Base-by-base conservation (phyloP, 1,140 invertebrate species). In the Drosophila lini region DNA sequence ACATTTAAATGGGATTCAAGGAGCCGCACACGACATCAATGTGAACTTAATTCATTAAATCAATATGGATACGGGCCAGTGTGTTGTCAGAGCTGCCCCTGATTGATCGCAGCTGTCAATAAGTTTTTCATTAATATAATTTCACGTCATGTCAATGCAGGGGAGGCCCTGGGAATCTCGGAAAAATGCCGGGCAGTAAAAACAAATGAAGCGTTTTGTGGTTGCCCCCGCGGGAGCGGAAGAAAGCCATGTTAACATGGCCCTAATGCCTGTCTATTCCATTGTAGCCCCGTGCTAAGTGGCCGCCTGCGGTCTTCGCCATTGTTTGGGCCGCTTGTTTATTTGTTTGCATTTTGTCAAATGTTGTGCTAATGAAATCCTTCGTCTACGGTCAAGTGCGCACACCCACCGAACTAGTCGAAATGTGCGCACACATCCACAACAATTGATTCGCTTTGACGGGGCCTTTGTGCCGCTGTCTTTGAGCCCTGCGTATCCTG, bases 101-200 rank as follows among this genome's bases (percentile, higher is more conserved):
- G 83, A 88, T 88, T 89, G 83, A 88, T 88, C 65, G 77, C 80
- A 75, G 80, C 84, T 88, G 83, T 88, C 83, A 88, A 88, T 88
- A 88, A 84, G 84, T 88, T 82, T 89, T 89, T 84, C 83, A 88
- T 88, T 89, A 88, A 88, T 88, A 88, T 88, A 88, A 89, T 89
- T 88, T 84, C 74, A 59, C 80, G 84, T 81, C 74, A 62, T 78
- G 83, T 78, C 84, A 80, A 78, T 89, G 71, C 60, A 53, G 40
- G 22, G n/a, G 13, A 34, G 44, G 52, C 38, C 31, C 9, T 58
- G 36, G 10, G 28, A 52, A 42, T 22, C 32, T 31, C 59, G 25
- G 38, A 76, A 56, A 58, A 64, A 63, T 63, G 47, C 36, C 52
- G 22, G 81, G 48, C 79, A 79, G 82, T 78, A 68, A 85, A 86